Evolutionary conservation across 2,888 invertebrate species (phyloP).

Genomic region (Pandemis cinnamomeana): DNA sequence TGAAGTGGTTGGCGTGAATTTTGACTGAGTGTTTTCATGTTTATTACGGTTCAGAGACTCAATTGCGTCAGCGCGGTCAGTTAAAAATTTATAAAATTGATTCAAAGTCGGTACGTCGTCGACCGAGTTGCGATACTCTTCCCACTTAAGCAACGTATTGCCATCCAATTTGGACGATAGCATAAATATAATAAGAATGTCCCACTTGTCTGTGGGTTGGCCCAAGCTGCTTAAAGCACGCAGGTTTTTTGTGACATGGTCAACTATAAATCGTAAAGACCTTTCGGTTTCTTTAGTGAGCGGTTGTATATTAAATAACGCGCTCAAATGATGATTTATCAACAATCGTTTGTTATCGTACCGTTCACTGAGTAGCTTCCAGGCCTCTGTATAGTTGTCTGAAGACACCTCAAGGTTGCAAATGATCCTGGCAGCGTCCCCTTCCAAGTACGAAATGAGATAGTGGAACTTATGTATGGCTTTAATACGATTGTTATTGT

Average conservation of each 20-base stretch:
- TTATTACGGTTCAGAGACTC: background rate
- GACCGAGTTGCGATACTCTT: conserved; percentile 5
- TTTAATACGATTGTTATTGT: conserved; percentile 46
- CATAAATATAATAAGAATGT: background rate
- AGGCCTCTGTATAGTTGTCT: conserved; percentile 40
- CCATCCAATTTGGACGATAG: background rate
- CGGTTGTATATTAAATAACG: background rate
- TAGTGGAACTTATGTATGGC: conserved; percentile 46
- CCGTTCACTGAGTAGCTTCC: conserved; percentile 38
- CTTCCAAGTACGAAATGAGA: conserved; percentile 45
- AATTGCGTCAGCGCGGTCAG: background rate
- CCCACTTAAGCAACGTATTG: background rate
- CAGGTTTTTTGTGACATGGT: background rate
- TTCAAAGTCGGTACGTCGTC: background rate
- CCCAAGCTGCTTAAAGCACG: conserved; percentile 1
- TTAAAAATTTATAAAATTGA: background rate
- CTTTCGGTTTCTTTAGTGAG: background rate
- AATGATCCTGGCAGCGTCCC: conserved; percentile 45
- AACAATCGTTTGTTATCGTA: conserved; percentile 43
- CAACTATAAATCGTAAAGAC: background rate
- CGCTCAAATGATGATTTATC: background rate
- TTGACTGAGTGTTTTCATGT: background rate
- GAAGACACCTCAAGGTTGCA: conserved; percentile 42
- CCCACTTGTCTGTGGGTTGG: conserved; percentile 3
- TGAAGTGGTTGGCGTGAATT: background rate